Base-by-base conservation (phyloP, 2,797 vertebrate species). In the Ispidina picta region DNA sequence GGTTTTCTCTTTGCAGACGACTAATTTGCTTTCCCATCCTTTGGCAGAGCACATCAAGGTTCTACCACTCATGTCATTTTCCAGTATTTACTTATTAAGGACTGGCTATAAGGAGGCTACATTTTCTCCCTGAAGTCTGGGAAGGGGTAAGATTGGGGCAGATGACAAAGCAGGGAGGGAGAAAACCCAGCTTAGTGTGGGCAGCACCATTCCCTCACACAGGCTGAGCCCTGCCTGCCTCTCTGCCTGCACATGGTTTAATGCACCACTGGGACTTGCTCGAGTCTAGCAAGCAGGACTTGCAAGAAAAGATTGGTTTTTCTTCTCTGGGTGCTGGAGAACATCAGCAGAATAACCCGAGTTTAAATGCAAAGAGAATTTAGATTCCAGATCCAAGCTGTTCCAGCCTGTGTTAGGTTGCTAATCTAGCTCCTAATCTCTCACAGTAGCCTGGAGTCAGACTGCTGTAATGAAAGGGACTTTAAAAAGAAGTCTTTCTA, bases 201-300 rank as follows among this genome's bases (percentile, higher is more conserved):
- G 43, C 54, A 74, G 18, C 60, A 68, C 20, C 6, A 0, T 43
- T 83, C 71, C 62, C 65, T 58, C 16, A 9, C 18, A 52, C 10
- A 46, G 59, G 31, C 51, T 81, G 66, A 78, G 75, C 12, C 26
- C 15, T 58, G 15, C 31, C 52, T 56, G 19, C 18, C 25, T 39
- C 33, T 6, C 39, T 13, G 17, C 0, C 0, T 54, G 52, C 20
- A 2, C 9, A 3, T 5, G 26, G 49, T 15, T 54, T 20, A 75
- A 18, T 15, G 41, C 56, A 46, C 9, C 22, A 33, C 31, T 63
- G 56, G 17, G 73, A 51, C 35, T 70, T 78, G 39, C 35, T 46
- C 4, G 0, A 83, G 58, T 12, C 41, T 44, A 72, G 59, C 1
- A 9, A 91, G 56, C 10, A 44, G 48, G 25, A 48, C 72, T 72